These are phyloP conservation scores for Melanotaenia nigrans DNA, from an alignment of 2,797 vertebrate species.

Conservation along the genomic window DNA sequence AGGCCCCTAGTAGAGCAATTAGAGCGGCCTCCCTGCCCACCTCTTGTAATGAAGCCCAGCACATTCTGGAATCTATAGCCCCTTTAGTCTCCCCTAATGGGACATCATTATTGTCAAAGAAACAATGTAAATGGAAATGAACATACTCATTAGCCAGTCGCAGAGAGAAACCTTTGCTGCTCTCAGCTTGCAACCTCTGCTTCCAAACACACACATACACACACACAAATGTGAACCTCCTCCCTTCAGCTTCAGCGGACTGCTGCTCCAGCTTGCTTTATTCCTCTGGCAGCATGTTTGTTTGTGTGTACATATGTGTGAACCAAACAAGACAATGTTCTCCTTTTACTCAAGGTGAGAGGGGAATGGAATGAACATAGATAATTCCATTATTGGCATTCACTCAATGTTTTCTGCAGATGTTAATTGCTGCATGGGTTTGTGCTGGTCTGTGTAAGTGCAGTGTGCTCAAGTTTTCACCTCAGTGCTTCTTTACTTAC, in stretches of 20 bases:
- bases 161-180: slow-evolving; percentile 90
- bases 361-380: slow-evolving; percentile 65
- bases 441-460: slow-evolving; percentile 85
- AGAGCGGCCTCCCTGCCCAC: slow-evolving; percentile 98
- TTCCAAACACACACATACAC: slow-evolving; percentile 52
- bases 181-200: slow-evolving; percentile 75
- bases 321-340: slow-evolving; percentile 58
- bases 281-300: slow-evolving; percentile 71
- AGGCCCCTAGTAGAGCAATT: slow-evolving; percentile 99
- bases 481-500: slow-evolving; percentile 80
- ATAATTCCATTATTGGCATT: slow-evolving; percentile 94
- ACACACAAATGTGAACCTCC: slow-evolving; percentile 51
- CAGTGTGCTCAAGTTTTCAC: slow-evolving; percentile 86
- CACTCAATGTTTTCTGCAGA: slow-evolving; percentile 76
- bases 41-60: slow-evolving; percentile 99
- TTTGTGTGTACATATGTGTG: slow-evolving; percentile 68
- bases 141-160: slow-evolving; percentile 99
- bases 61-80: slow-evolving; percentile 99
- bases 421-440: slow-evolving; percentile 92
- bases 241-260: slow-evolving; percentile 62
- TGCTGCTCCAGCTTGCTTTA: slow-evolving; percentile 63
- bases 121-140: slow-evolving; percentile 99
- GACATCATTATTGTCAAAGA: slow-evolving; percentile 99
- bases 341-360: slow-evolving; percentile 71
- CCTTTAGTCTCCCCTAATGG: slow-evolving; percentile 99